These are phyloP conservation scores for Oxyura jamaicensis DNA, from an alignment of 2,113 vertebrate genomes.

Conservation along the genomic window DNA sequence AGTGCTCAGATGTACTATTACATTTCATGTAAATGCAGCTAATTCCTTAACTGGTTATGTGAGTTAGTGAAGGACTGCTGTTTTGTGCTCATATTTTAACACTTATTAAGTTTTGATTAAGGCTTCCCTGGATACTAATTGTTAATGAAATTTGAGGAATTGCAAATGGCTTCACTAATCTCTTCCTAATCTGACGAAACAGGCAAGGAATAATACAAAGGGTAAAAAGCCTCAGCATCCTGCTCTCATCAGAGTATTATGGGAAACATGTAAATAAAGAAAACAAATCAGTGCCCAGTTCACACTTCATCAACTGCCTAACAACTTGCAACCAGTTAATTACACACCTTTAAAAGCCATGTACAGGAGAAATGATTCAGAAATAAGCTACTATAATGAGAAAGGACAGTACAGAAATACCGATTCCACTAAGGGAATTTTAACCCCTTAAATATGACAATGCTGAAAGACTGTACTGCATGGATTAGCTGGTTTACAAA, in stretches of 20 bases:
- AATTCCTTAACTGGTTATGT: neutral
- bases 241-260: slow-evolving; percentile 56
- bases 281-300: slow-evolving; percentile 74
- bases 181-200: slow-evolving; percentile 64
- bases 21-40: neutral
- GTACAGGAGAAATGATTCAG: slow-evolving; percentile 61
- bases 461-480: neutral
- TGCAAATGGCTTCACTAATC: slow-evolving; percentile 71
- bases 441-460: slow-evolving; percentile 23
- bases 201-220: slow-evolving; percentile 59
- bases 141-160: slow-evolving; percentile 71
- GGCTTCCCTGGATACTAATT: slow-evolving; percentile 13
- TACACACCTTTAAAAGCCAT: slow-evolving; percentile 70
- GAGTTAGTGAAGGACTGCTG: neutral
- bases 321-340: slow-evolving; percentile 76
- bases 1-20: neutral
- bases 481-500: neutral
- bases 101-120: slow-evolving; percentile 53
- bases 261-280: slow-evolving; percentile 73
- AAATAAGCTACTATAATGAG: slow-evolving; percentile 44
- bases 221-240: neutral
- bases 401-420: slow-evolving; percentile 4
- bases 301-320: slow-evolving; percentile 77
- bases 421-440: neutral
- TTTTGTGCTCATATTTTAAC: neutral